Evolutionary conservation across 30 jellyfish, hydroid and myxozoan genomes (phyloP), one percentile per base, ranked within the genome.

Genomic region (Aurelia coerulea): DNA sequence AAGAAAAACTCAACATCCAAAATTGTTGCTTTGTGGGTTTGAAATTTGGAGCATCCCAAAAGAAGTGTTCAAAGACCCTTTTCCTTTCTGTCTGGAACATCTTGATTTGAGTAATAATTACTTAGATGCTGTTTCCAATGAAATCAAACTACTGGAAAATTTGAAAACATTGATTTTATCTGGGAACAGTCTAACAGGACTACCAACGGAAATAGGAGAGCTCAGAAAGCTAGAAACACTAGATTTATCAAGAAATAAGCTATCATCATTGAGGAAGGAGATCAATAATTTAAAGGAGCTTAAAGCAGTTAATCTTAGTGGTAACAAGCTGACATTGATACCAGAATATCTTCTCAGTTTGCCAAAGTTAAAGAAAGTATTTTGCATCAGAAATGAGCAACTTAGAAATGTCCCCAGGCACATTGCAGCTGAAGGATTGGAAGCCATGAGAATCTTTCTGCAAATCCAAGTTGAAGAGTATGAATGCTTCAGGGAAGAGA

Each of bases 371-470:
- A 50, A 19, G 65, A 79, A 88, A 41, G 89, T 88, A 5, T 88
- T 69, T 60, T 80, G 88, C 33, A 69, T 88, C 54, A 79, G 96
- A 68, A 88, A 88, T 79, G 70, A 19, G 52, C 34, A 15, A 16
- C 62, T 88, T 52, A 77, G 73, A 67, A 88, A 88, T 56, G 62
- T 88, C n/a, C 92, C 96, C 5, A 70, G 79, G 60, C 49, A 68
- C 2, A 65, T 88, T 78, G 96, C 96, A 2, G 63, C 70, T n/a
- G 75, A 78, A 19, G 96, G 92, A 16, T 60, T 88, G 34, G 69
- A 79, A 9, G 91, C 96, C 32, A 88, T 88, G 91, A 62, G 96
- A 79, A 50, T 59, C 5, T 88, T 68, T 73, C 77, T 88, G 18
- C 33, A 64, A 7, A 73, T 88, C 7, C 39, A 65, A 18, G 96